Conservation (phyloP, 2,888 invertebrate species). For the Nemotelus pantherinus region DNA sequence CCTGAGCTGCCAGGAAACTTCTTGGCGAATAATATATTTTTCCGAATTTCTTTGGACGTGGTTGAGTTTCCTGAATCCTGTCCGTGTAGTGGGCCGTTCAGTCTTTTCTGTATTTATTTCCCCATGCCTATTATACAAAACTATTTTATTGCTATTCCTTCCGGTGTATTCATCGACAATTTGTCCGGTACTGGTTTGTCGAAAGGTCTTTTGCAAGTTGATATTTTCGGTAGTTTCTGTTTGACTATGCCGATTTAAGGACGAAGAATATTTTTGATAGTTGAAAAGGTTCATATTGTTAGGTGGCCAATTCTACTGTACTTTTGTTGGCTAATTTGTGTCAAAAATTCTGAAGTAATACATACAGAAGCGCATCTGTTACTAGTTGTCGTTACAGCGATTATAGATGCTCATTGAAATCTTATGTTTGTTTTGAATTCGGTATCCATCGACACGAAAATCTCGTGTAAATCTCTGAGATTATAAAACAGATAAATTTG, state of each 20-base stretch:
- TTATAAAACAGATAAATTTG: constrained; percentile 27
- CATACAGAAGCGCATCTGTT: too few relatives aligned
- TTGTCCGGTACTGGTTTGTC: neutral
- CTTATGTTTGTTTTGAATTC: constrained; percentile 32
- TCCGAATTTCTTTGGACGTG: neutral
- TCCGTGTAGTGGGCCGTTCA: neutral
- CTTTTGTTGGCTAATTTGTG: too few relatives aligned
- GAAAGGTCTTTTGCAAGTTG: constrained; percentile 36
- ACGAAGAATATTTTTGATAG: constrained; percentile 10
- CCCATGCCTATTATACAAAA: neutral
- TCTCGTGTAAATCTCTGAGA: constrained; percentile 31
- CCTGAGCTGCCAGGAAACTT: neutral
- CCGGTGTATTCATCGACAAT: constrained; percentile 42
- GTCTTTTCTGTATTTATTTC: neutral
- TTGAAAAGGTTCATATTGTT: neutral
- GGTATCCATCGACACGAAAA: constrained; percentile 41
- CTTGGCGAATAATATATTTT: constrained; percentile 29
- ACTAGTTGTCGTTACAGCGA: too few relatives aligned
- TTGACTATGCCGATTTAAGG: constrained; percentile 7
- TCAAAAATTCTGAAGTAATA: too few relatives aligned
- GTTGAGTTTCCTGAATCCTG: constrained; percentile 5
- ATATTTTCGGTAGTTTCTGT: neutral
- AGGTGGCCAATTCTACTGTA: too few relatives aligned
- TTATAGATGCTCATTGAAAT: neutral
- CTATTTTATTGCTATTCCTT: constrained; percentile 37